phyloP scores from a whole-genome alignment of 2,797 vertebrate species.

The Amphiprion clarkii region DNA sequence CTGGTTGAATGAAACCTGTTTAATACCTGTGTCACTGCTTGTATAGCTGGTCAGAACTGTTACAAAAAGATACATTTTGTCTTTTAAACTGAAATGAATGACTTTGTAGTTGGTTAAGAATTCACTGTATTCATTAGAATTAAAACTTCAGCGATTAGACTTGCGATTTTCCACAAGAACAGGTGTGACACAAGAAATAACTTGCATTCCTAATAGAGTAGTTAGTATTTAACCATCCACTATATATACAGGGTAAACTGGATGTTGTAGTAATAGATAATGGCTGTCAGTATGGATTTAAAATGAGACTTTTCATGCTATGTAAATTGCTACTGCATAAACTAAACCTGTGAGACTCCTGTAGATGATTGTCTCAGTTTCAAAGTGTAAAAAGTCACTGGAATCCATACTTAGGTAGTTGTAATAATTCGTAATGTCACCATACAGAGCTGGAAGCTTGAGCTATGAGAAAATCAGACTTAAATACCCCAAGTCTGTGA shows the following conservation, averaged over 20 bases:
- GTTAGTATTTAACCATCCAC: background rate
- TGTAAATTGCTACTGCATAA: constrained; percentile 4
- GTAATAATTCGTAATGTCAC: constrained; percentile 3
- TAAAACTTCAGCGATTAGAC: too few species aligned
- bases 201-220: too few species aligned
- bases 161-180: background rate
- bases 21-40: background rate
- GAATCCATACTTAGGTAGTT: background rate
- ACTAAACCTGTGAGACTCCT: background rate
- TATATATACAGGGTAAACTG: too few species aligned
- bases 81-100: background rate
- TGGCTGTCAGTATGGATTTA: background rate
- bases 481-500: background rate
- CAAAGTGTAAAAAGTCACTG: background rate
- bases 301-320: background rate
- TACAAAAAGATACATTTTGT: background rate
- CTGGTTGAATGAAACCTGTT: background rate
- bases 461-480: background rate
- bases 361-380: background rate
- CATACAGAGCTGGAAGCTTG: background rate
- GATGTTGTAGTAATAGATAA: too few species aligned
- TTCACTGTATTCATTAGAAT: too few species aligned
- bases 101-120: too few species aligned
- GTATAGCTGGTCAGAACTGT: background rate
- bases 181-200: background rate